These are phyloP conservation scores for Uria aalge DNA, from an alignment of 2,113 vertebrate genomes.

Conservation along the genomic window DNA sequence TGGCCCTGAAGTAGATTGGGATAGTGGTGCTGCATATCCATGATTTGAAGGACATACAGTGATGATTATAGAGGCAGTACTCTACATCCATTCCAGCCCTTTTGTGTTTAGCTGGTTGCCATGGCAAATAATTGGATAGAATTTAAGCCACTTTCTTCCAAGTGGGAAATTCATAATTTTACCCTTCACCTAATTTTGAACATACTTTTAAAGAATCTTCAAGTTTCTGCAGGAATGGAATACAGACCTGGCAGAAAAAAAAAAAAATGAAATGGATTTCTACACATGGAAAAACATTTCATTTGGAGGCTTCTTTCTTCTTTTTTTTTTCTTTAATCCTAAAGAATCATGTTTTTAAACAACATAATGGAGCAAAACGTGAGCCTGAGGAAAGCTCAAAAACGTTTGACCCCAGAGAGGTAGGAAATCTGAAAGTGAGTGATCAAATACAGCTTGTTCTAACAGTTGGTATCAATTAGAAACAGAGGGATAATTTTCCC, in stretches of 20 bases:
- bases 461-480: neutral
- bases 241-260: constrained; percentile 29
- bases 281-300: neutral
- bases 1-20: constrained; percentile 89
- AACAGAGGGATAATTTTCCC: neutral
- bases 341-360: neutral
- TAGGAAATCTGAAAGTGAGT: neutral
- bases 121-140: constrained; percentile 96
- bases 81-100: constrained; percentile 85
- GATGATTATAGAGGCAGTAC: constrained; percentile 87
- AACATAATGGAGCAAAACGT: neutral
- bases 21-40: constrained; percentile 87
- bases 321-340: neutral
- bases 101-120: constrained; percentile 92
- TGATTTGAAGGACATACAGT: constrained; percentile 86
- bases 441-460: neutral
- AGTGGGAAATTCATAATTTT: constrained; percentile 90
- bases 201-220: constrained; percentile 83
- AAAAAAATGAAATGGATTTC: neutral
- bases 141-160: constrained; percentile 93
- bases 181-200: constrained; percentile 85
- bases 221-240: constrained; percentile 78
- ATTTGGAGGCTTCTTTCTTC: neutral
- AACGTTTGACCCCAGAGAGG: neutral
- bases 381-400: neutral